Evolutionary conservation across 2,113 vertebrate genomes (phyloP), one percentile per base, ranked within the genome.

Genomic region (Chlorocebus sabaeus): DNA sequence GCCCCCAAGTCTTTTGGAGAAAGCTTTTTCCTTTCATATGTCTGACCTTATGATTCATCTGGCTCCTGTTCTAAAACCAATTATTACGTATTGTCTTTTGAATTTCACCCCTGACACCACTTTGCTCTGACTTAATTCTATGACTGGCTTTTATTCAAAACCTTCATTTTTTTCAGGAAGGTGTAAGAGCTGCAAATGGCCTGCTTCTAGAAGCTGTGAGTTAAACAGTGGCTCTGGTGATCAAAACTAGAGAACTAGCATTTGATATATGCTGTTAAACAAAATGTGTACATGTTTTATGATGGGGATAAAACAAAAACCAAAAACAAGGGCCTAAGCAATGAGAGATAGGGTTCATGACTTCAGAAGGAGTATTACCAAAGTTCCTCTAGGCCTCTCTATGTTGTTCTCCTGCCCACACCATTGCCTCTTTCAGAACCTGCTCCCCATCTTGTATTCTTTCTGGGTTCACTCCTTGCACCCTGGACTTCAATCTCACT

Each of bases 101-200:
- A 98, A 98, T 99, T 98, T 98, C 98, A 98, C 98, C 98, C 98
- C 97, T 95, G 94, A 98, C 97, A 88, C 95, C 95, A 98, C 98
- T 98, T 97, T 97, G 98, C 97, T 98, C 98, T 97, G 96, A 95
- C 97, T 99, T 98, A 98, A 98, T 98, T 98, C 72, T 83, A 97
- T 96, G 96, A n/a, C 97, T 99, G 98, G 98, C 97, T 99, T 98
- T 98, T 98, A 98, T 98, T 98, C 98, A 99, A 98, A 98, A 98
- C 98, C 88, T 98, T 98, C 96, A 98, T 98, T 98, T 89, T 89
- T 64, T 98, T 98, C 92, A 96, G 85, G 95, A 97, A 97, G 88
- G 98, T 97, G 23, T 98, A 98, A 93, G 93, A 93, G 64, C 97
- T 95, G 86, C 89, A 97, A 97, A 96, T 83, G 95, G 95, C 97